Conservation (phyloP, 2,888 invertebrate genomes). For the Coecobrya sp. region DNA sequence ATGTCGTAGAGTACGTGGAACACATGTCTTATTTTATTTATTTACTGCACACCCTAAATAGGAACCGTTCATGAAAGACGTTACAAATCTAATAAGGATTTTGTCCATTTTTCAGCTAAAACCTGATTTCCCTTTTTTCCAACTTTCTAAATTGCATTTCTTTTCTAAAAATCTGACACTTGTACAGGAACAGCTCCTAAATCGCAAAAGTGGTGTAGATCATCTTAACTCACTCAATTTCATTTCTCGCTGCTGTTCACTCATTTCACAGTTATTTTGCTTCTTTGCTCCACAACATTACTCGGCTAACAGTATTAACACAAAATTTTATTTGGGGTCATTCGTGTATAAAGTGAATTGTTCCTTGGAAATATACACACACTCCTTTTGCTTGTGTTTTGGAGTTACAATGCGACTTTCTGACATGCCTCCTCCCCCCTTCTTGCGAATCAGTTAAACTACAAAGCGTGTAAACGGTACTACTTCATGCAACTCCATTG, state of each 20-base stretch:
- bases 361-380: background rate
- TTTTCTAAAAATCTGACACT: background rate
- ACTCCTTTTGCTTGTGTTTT: no score
- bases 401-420: background rate
- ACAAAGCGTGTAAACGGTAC: background rate
- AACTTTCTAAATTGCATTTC: background rate
- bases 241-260: background rate
- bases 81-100: background rate
- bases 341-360: constrained; percentile 10
- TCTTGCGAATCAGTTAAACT: background rate
- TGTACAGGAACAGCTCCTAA: background rate
- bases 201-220: background rate
- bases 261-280: constrained; percentile 1
- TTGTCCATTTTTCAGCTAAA: no score
- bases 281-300: background rate
- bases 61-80: background rate
- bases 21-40: constrained; percentile 48
- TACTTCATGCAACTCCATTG: background rate
- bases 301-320: background rate
- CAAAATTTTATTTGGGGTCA: background rate
- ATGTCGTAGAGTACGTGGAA: constrained; percentile 15
- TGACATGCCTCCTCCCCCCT: background rate
- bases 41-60: constrained; percentile 8
- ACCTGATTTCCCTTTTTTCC: no score
- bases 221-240: constrained; percentile 15